phyloP scores from a whole-genome alignment of 2,113 vertebrate genomes.

The Halichoeres trimaculatus region DNA sequence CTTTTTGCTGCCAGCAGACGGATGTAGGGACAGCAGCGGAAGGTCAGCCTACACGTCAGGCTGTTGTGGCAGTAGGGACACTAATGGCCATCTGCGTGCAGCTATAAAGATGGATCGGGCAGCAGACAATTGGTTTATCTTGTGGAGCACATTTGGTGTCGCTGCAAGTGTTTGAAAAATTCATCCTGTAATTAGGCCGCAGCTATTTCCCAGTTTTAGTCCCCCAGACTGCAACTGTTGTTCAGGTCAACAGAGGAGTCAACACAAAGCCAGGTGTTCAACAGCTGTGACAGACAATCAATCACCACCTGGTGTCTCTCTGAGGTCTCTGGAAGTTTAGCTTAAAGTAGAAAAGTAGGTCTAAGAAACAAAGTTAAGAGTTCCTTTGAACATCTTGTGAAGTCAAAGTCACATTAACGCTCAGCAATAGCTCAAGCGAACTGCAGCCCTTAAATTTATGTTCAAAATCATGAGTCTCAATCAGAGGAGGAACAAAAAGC shows the following conservation, averaged over 20 bases:
- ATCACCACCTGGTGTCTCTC: conserved; percentile 45
- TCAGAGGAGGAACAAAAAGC: no score
- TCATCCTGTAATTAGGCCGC: conserved; percentile 46
- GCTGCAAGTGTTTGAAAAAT: conserved; percentile 16
- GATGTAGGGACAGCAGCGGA: conserved; percentile 25
- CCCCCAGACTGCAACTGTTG: conserved; percentile 36
- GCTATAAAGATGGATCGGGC: conserved; percentile 32
- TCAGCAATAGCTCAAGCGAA: background rate
- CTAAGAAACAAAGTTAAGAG: background rate
- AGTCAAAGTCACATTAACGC: background rate
- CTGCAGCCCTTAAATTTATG: no score
- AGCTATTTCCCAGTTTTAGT: conserved; percentile 29
- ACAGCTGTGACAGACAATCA: conserved; percentile 64
- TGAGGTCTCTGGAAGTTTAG: background rate
- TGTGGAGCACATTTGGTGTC: conserved; percentile 6
- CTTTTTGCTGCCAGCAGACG: conserved; percentile 41
- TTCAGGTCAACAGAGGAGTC: conserved; percentile 58
- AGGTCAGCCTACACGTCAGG: conserved; percentile 39
- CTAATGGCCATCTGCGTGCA: conserved; percentile 38
- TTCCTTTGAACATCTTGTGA: background rate
- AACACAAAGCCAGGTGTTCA: conserved; percentile 74
- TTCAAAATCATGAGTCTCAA: no score
- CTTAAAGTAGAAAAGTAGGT: background rate
- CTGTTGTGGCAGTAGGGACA: conserved; percentile 28
- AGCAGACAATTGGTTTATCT: conserved; percentile 27